These are phyloP conservation scores for Galleria mellonella DNA, from an alignment of 1,140 invertebrate genomes.

Conservation along the genomic window DNA sequence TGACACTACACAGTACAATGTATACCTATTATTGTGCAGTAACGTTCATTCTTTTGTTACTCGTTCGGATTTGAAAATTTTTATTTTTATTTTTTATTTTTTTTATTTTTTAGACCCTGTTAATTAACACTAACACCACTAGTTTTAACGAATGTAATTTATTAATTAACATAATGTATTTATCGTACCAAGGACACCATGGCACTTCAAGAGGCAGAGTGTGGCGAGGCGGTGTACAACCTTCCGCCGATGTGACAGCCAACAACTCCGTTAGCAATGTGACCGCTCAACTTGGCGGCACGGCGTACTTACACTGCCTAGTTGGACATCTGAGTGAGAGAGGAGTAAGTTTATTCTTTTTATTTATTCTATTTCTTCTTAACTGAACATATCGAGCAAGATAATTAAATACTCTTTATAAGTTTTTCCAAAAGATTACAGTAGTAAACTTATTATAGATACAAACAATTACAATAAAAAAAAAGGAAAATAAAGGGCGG, in stretches of 20 bases:
- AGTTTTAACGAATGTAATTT: too few relatives aligned
- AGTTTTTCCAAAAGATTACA: too few relatives aligned
- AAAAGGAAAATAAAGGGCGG: too few relatives aligned
- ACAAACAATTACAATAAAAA: too few relatives aligned
- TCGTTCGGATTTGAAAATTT: too few relatives aligned
- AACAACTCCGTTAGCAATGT: slow-evolving; percentile 78
- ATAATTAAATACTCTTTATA: slow-evolving; percentile 9
- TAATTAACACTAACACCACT: too few relatives aligned
- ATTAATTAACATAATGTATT: neutral
- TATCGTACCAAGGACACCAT: slow-evolving; percentile 40
- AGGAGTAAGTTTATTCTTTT: slow-evolving; percentile 44
- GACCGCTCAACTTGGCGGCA: slow-evolving; percentile 87
- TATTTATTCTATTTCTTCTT: neutral
- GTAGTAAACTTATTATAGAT: too few relatives aligned
- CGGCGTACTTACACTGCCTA: slow-evolving; percentile 87
- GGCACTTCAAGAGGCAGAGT: slow-evolving; percentile 48
- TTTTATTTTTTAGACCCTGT: too few relatives aligned
- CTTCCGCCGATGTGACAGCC: slow-evolving; percentile 43
- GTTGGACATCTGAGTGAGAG: slow-evolving; percentile 65
- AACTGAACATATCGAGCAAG: neutral
- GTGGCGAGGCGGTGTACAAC: slow-evolving; percentile 48
- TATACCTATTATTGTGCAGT: too few relatives aligned
- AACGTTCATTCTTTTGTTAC: too few relatives aligned
- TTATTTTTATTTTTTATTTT: too few relatives aligned
- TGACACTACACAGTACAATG: too few relatives aligned